Conservation (phyloP, 2,888 invertebrate species). For the Epirrhoe tristata region DNA sequence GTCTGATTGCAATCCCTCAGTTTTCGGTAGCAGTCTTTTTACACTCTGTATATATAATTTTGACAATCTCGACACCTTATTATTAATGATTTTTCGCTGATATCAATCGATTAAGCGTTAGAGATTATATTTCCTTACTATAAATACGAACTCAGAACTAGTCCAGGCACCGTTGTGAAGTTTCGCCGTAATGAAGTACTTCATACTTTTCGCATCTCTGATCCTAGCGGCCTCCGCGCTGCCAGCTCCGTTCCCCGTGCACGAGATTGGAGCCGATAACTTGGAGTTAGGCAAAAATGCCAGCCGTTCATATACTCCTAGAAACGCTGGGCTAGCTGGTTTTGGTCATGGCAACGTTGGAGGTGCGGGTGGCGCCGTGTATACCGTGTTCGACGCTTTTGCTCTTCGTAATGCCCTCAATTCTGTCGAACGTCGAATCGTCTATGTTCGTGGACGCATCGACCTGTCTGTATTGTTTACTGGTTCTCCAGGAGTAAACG, state of each 20-base stretch:
- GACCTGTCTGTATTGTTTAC: constrained; percentile 18
- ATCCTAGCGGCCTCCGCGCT: constrained; percentile 14
- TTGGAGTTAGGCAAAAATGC: constrained; percentile 10
- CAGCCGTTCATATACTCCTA: neutral
- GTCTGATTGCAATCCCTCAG: too few species aligned
- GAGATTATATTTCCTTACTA: too few species aligned
- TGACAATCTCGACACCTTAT: too few species aligned
- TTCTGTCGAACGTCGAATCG: neutral
- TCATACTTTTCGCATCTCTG: constrained; percentile 10
- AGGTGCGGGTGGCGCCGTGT: constrained; percentile 12
- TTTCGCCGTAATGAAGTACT: constrained; percentile 22
- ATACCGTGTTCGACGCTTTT: constrained; percentile 17
- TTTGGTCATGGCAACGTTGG: constrained; percentile 14
- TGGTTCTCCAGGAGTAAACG: constrained; percentile 16
- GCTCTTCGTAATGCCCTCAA: constrained; percentile 26
- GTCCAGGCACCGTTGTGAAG: too few species aligned
- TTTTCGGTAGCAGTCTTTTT: too few species aligned
- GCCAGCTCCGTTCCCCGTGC: constrained; percentile 4
- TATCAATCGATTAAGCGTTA: too few species aligned
- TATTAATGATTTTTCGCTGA: too few species aligned
- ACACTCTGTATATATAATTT: too few species aligned
- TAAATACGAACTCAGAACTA: too few species aligned
- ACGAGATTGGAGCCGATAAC: constrained; percentile 19
- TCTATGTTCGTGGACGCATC: constrained; percentile 21
- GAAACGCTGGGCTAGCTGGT: constrained; percentile 14